Conservation (phyloP, 2,113 vertebrate genomes). For the Phyllostomus discolor region DNA sequence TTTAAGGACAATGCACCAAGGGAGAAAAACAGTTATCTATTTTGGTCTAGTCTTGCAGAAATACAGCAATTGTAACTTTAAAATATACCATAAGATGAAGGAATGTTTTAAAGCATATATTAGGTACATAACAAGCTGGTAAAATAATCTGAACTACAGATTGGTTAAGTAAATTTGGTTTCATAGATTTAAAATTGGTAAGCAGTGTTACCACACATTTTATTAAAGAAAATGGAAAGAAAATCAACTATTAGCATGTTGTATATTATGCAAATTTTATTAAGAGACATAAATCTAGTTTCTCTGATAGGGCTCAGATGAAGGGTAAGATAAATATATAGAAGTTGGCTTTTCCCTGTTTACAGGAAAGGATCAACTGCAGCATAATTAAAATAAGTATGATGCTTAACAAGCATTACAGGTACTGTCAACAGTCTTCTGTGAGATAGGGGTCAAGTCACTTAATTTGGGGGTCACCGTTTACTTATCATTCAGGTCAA, state of each 20-base stretch:
- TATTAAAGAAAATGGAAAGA: neutral
- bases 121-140: neutral
- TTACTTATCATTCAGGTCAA: conserved; percentile 3
- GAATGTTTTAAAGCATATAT: neutral
- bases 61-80: neutral
- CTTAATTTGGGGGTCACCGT: neutral
- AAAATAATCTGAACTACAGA: neutral
- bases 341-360: neutral
- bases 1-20: neutral
- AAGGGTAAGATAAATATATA: neutral
- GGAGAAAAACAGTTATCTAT: neutral
- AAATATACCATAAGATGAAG: neutral
- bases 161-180: conserved; percentile 51
- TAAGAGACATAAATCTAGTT: neutral
- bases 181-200: conserved; percentile 9
- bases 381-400: neutral
- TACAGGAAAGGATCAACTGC: neutral
- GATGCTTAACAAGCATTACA: neutral
- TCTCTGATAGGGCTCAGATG: neutral
- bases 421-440: neutral
- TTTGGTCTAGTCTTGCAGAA: neutral
- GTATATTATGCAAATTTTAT: neutral
- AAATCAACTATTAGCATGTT: neutral
- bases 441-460: neutral
- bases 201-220: neutral